phyloP scores from a whole-genome alignment of 2,888 invertebrate species.

The Ichneumon xanthorius region DNA sequence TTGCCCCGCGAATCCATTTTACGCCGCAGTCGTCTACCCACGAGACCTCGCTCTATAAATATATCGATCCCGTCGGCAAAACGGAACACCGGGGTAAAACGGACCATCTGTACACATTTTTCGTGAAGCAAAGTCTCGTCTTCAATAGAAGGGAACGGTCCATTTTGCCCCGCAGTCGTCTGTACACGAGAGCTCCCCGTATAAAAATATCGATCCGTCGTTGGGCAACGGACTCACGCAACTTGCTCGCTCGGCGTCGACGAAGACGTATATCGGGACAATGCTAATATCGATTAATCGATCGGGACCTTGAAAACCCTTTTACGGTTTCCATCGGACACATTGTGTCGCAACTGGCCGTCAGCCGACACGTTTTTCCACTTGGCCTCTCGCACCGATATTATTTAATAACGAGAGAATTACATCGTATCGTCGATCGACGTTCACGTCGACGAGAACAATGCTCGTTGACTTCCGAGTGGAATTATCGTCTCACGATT shows the following conservation, averaged over 20 bases:
- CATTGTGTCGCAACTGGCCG: background rate
- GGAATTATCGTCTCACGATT: background rate
- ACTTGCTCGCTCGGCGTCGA: background rate
- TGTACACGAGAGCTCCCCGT: background rate
- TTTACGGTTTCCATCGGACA: background rate
- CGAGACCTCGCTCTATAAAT: background rate
- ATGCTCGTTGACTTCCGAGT: background rate
- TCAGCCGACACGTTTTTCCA: background rate
- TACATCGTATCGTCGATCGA: background rate
- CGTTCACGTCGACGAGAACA: background rate
- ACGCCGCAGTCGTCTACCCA: too few species aligned
- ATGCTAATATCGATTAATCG: conserved; percentile 12
- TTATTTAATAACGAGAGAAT: background rate
- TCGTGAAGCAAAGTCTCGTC: too few species aligned
- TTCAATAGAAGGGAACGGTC: too few species aligned
- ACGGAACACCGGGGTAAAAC: too few species aligned
- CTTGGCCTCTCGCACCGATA: background rate
- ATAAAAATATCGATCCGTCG: background rate
- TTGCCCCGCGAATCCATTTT: too few species aligned
- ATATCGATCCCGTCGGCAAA: background rate
- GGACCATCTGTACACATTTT: too few species aligned
- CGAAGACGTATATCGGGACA: background rate
- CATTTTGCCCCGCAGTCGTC: too few species aligned
- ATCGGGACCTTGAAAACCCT: conserved; percentile 8
- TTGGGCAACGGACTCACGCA: conserved; percentile 4